These are phyloP conservation scores for Pluvianellus socialis DNA, from an alignment of 2,113 vertebrate species.

Conservation along the genomic window DNA sequence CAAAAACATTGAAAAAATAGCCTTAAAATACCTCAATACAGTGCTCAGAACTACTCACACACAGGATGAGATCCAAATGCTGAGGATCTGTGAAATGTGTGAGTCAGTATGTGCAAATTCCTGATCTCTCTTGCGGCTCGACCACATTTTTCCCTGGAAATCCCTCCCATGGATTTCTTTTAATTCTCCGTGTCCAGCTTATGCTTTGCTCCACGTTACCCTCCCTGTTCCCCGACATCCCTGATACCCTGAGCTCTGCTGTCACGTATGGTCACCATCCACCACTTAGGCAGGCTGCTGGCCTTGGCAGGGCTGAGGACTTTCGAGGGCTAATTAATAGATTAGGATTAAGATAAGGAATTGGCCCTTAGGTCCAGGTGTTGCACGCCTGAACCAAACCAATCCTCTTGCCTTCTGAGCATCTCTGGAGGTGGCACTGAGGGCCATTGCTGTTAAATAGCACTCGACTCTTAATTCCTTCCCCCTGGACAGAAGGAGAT, in stretches of 20 bases:
- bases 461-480: neutral
- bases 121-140: neutral
- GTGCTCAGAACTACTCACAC: neutral
- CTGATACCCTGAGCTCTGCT: neutral
- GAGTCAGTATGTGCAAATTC: neutral
- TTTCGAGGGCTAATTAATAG: neutral
- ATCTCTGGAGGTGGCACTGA: neutral
- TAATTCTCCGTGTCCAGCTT: neutral
- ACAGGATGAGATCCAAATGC: neutral
- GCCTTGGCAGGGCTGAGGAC: rapidly evolving
- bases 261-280: neutral
- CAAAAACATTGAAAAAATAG: neutral
- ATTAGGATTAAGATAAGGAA: neutral
- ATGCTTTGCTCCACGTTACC: neutral
- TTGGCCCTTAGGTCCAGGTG: neutral
- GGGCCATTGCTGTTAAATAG: rapidly evolving
- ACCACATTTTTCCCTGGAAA: neutral
- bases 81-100: neutral
- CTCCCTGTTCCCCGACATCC: too few relatives aligned
- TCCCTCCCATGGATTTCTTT: neutral
- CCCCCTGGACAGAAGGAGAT: neutral
- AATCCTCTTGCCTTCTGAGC: neutral
- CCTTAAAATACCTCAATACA: neutral
- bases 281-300: neutral
- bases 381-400: neutral